Evolutionary conservation across 2,797 vertebrate species (phyloP).

Genomic region (Spea hammondii): DNA sequence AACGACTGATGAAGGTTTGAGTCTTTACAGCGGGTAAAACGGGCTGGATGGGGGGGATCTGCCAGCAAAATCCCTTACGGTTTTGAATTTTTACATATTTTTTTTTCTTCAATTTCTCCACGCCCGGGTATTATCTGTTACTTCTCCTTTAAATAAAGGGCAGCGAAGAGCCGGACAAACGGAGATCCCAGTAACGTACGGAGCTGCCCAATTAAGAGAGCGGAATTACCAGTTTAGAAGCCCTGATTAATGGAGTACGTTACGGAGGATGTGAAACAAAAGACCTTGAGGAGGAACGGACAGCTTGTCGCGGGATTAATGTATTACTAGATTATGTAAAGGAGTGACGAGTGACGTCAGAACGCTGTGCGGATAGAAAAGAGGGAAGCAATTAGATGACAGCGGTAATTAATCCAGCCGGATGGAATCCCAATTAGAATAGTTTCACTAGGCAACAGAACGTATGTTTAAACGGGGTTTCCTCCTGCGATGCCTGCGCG

Average conservation of each 20-base stretch:
- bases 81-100: too few relatives aligned
- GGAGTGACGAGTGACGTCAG: conserved; percentile 49
- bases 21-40: too few relatives aligned
- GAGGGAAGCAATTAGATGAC: conserved; percentile 44
- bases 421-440: conserved; percentile 44
- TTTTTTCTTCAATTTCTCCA: too few relatives aligned
- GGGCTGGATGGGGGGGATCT: too few relatives aligned
- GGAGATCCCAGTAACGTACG: neutral
- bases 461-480: conserved; percentile 5
- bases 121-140: neutral
- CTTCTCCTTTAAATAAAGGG: neutral
- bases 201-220: conserved; percentile 1
- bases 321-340: conserved; percentile 47
- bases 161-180: too few relatives aligned
- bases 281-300: conserved; percentile 49
- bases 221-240: conserved; percentile 10
- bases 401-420: conserved; percentile 45
- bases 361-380: conserved; percentile 5
- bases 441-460: conserved; percentile 45
- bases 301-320: conserved; percentile 49
- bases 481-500: conserved; percentile 17
- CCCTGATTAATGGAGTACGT: conserved; percentile 13
- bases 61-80: too few relatives aligned
- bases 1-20: too few relatives aligned
- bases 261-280: conserved; percentile 25